phyloP scores from a whole-genome alignment of 2,797 vertebrate species.

The Tympanoctomys barrerae region DNA sequence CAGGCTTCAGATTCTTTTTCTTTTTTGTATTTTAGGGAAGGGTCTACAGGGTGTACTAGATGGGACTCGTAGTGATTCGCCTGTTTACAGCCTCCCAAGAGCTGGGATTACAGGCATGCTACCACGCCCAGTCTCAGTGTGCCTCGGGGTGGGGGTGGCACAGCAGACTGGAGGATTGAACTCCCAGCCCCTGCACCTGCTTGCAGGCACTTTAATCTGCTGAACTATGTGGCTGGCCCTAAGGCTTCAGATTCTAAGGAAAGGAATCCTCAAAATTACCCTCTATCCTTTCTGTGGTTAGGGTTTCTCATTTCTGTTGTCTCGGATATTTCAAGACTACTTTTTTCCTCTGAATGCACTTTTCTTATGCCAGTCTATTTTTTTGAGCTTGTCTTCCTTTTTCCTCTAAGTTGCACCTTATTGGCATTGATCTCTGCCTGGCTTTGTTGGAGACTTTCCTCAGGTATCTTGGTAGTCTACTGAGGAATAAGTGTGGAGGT shows the following conservation, averaged over 20 bases:
- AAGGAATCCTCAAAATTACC: background rate
- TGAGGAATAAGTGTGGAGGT: background rate
- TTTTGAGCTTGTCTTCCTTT: constrained; percentile 21
- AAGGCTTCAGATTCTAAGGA: background rate
- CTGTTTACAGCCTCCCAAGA: too few species aligned
- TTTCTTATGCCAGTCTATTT: background rate
- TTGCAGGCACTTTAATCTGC: too few species aligned
- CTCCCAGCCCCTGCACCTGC: too few species aligned
- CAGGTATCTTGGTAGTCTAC: background rate
- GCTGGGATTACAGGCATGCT: too few species aligned
- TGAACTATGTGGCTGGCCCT: too few species aligned
- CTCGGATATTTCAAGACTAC: background rate
- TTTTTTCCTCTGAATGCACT: background rate
- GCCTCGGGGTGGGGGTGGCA: too few species aligned
- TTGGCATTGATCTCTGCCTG: background rate
- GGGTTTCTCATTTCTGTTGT: background rate
- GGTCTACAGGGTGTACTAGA: too few species aligned
- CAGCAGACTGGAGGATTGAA: too few species aligned
- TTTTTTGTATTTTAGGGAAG: too few species aligned
- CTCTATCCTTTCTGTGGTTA: background rate
- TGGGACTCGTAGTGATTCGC: too few species aligned
- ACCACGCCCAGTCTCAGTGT: too few species aligned
- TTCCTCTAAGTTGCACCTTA: background rate
- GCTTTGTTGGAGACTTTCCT: background rate
- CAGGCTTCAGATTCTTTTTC: background rate